Conservation (phyloP, 1,140 invertebrate genomes). For the Drosophila micromelanica region DNA sequence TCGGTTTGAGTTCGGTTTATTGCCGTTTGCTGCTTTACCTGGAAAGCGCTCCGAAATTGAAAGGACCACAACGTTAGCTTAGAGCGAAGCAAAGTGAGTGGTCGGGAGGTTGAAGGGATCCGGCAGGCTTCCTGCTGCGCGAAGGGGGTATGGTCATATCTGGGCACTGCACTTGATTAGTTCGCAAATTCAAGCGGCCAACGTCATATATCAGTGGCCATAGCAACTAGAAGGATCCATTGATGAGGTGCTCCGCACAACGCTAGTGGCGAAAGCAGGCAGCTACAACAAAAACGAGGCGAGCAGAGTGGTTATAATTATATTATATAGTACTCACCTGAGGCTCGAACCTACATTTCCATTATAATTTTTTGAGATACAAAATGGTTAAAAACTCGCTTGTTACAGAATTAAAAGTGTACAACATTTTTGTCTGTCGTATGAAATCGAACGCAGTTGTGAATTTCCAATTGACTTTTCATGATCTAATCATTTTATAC, state of each 20-base stretch:
- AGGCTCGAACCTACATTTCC: too few relatives aligned
- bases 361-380: neutral
- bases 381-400: neutral
- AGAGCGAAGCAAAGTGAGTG: neutral
- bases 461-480: constrained; percentile 30
- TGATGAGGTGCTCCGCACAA: neutral
- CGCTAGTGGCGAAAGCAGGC: too few relatives aligned
- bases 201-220: constrained; percentile 26
- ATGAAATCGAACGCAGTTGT: neutral
- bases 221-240: neutral
- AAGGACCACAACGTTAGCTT: constrained; percentile 36
- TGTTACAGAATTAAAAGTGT: too few relatives aligned
- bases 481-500: constrained; percentile 39
- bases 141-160: constrained; percentile 29
- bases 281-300: too few relatives aligned
- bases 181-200: constrained; percentile 63
- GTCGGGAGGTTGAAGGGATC: neutral
- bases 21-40: constrained; percentile 38
- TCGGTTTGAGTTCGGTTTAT: constrained; percentile 31
- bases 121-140: neutral
- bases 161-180: constrained; percentile 58
- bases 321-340: too few relatives aligned
- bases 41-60: constrained; percentile 37
- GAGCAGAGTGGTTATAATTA: too few relatives aligned
- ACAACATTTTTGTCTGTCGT: neutral